Conservation (phyloP, 2,113 vertebrate genomes). For the Cichladusa arquata region DNA sequence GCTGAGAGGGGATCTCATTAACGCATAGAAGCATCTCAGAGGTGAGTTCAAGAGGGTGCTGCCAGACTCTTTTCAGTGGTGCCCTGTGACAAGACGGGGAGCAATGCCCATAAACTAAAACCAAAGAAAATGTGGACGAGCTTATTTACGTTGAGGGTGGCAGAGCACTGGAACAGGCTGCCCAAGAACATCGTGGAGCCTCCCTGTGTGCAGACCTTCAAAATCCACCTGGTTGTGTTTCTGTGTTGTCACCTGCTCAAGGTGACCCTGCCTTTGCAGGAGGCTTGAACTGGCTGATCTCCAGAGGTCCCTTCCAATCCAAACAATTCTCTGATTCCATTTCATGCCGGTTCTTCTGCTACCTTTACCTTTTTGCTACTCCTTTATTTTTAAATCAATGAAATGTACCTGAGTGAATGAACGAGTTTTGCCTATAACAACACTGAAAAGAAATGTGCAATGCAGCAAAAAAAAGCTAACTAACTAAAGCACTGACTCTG, state of each 20-base stretch:
- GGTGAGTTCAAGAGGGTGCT: not conserved
- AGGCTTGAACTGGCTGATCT: not conserved
- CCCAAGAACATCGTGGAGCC: accelerated
- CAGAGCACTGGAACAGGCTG: not conserved
- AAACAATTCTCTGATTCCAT: not conserved
- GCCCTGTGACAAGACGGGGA: accelerated
- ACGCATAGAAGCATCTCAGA: not conserved
- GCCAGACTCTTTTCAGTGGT: not conserved
- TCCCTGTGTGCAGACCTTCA: not conserved
- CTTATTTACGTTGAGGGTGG: accelerated
- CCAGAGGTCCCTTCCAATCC: not conserved
- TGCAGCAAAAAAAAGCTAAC: not conserved
- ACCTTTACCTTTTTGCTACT: not conserved
- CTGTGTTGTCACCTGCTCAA: not conserved
- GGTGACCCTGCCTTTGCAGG: not conserved
- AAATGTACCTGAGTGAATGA: not conserved
- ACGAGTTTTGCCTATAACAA: not conserved
- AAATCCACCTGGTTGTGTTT: accelerated
- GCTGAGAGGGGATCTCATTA: not conserved
- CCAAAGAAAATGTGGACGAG: not conserved
- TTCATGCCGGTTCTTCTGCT: not conserved
- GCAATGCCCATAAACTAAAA: not conserved
- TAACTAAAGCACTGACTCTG: not conserved
- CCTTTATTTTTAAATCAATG: not conserved
- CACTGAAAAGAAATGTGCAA: not conserved